These are phyloP conservation scores for Ibycter americanus DNA, from an alignment of 2,797 vertebrate genomes.

Conservation along the genomic window DNA sequence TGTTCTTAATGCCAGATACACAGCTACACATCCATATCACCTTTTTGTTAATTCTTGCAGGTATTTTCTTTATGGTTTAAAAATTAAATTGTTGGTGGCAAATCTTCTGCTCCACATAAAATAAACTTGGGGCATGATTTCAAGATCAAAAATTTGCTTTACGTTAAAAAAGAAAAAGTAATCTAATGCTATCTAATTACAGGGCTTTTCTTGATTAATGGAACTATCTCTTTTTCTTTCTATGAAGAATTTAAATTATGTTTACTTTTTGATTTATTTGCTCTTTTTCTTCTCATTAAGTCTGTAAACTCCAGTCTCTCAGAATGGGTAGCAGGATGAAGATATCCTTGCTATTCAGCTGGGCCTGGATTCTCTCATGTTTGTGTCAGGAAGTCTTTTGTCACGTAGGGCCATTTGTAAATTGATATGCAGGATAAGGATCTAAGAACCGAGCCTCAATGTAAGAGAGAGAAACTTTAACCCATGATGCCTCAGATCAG, in stretches of 20 bases:
- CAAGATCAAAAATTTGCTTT: background rate
- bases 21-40: background rate
- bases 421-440: background rate
- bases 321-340: background rate
- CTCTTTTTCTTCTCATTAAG: background rate
- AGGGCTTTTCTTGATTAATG: background rate
- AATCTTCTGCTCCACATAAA: background rate
- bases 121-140: background rate
- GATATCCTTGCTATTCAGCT: background rate
- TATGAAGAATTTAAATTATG: background rate
- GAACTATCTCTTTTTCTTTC: background rate
- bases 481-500: background rate
- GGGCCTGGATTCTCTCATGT: background rate
- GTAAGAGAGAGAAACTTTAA: background rate
- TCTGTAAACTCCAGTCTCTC: background rate
- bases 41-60: background rate
- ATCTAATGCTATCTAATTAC: background rate
- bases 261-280: background rate
- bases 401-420: background rate
- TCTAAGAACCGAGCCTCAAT: background rate
- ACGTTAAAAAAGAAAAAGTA: background rate
- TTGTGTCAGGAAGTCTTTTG: background rate
- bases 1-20: background rate
- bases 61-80: background rate
- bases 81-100: background rate